Evolutionary conservation across 2,113 vertebrate species (phyloP).

Genomic region (Eleginops maclovinus): DNA sequence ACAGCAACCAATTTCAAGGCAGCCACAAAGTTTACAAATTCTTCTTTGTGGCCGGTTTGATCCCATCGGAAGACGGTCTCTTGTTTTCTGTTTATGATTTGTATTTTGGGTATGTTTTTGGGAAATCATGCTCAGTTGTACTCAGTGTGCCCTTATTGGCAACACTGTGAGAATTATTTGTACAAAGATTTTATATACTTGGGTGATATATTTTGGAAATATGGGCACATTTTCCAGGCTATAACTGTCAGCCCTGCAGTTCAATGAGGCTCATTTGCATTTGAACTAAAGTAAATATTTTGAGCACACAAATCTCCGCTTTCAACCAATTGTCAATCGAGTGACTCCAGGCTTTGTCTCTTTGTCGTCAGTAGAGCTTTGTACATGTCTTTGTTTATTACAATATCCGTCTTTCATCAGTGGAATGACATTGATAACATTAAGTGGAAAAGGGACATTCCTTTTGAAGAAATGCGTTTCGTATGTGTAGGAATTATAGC

Average conservation of each 20-base stretch:
- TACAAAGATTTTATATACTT: slow-evolving; percentile 17
- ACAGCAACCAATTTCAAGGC: no score
- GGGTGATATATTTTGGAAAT: slow-evolving; percentile 16
- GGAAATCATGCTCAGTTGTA: not conserved
- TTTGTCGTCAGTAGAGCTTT: slow-evolving; percentile 1
- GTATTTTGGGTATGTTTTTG: not conserved
- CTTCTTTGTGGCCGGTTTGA: no score
- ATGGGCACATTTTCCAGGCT: slow-evolving; percentile 23
- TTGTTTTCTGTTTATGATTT: slow-evolving; percentile 22
- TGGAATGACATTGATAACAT: not conserved
- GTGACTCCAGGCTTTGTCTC: slow-evolving; percentile 23
- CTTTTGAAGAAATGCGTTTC: not conserved
- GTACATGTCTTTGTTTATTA: slow-evolving; percentile 2
- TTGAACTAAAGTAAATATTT: slow-evolving; percentile 29
- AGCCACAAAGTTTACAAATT: no score
- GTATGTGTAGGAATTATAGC: not conserved
- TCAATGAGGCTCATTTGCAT: slow-evolving; percentile 51
- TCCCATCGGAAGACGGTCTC: not conserved
- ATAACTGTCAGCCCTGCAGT: slow-evolving; percentile 27
- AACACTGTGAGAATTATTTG: slow-evolving; percentile 39
- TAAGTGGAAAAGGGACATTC: not conserved
- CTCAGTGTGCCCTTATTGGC: slow-evolving; percentile 12
- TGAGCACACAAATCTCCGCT: slow-evolving; percentile 9
- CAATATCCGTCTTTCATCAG: slow-evolving; percentile 14
- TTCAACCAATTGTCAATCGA: slow-evolving; percentile 2